Evolutionary conservation across 1,140 invertebrate species (phyloP).

Genomic region (Zaprionus lachaisei): DNA sequence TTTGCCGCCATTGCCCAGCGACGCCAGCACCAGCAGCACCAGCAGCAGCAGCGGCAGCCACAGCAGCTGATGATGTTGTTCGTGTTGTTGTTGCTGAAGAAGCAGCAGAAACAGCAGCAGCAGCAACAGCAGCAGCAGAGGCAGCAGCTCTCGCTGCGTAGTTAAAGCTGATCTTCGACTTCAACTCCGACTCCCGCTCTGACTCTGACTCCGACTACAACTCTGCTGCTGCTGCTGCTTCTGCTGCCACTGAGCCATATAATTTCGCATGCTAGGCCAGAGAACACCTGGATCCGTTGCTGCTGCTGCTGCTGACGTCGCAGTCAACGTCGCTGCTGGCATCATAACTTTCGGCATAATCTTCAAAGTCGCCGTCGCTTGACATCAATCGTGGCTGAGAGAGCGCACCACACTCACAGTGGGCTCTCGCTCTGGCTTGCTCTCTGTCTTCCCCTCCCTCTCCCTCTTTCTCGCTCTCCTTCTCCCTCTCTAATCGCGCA

Average conservation of each 20-base stretch:
- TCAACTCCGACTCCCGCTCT: not conserved
- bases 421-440: not conserved
- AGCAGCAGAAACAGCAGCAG: slow-evolving; percentile 38
- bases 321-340: slow-evolving; percentile 33
- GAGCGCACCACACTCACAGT: slow-evolving; percentile 8
- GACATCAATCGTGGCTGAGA: slow-evolving; percentile 71
- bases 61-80: slow-evolving; percentile 40
- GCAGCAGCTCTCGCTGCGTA: slow-evolving; percentile 54
- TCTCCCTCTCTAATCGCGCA: slow-evolving; percentile 59
- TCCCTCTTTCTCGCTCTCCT: not conserved
- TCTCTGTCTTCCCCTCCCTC: not conserved
- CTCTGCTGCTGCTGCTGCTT: slow-evolving; percentile 16
- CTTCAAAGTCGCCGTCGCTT: slow-evolving; percentile 72
- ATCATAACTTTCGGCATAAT: slow-evolving; percentile 80
- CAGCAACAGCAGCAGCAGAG: slow-evolving; percentile 39
- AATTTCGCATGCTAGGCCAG: slow-evolving; percentile 74
- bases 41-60: slow-evolving; percentile 51
- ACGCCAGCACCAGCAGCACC: slow-evolving; percentile 59
- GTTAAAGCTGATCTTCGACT: slow-evolving; percentile 60
- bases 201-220: not conserved
- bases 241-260: slow-evolving; percentile 64
- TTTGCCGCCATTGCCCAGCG: slow-evolving; percentile 70
- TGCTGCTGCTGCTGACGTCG: slow-evolving; percentile 21
- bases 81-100: slow-evolving; percentile 17
- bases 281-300: slow-evolving; percentile 58